Percentiles rank a stretch among this genome's conserved stretches.
Conservation (phyloP, 2,113 vertebrate species). For the Toxotes jaculatrix region DNA sequence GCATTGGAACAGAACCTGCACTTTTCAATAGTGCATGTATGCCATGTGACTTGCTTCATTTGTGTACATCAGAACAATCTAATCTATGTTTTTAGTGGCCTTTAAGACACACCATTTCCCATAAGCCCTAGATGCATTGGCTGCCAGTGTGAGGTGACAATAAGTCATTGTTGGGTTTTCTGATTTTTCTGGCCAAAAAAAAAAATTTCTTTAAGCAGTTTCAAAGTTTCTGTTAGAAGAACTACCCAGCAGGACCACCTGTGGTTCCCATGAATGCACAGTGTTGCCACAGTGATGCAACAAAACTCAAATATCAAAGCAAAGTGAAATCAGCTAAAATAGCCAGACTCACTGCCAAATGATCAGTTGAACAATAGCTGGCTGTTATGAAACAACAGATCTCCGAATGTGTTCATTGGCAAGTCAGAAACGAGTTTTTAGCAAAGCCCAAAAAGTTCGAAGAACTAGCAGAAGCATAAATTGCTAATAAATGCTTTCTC, state of each 20-base stretch:
- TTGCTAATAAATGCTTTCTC: not conserved
- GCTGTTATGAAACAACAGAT: constrained; percentile 18
- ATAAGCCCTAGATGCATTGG: too few relatives aligned
- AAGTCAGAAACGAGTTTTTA: not conserved
- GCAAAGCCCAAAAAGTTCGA: not conserved
- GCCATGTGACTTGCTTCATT: too few relatives aligned
- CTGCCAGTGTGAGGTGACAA: not conserved
- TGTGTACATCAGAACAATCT: too few relatives aligned
- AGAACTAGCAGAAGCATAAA: not conserved
- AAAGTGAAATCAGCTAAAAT: constrained; percentile 21
- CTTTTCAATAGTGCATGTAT: too few relatives aligned
- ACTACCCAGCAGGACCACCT: constrained; percentile 9
- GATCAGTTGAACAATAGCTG: not conserved
- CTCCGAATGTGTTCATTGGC: constrained; percentile 7
- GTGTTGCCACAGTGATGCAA: not conserved
- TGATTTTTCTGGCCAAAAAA: not conserved
- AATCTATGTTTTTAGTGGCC: too few relatives aligned
- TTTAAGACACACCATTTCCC: too few relatives aligned
- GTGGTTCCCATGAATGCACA: not conserved
- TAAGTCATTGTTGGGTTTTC: too few relatives aligned
- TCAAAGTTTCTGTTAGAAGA: not conserved
- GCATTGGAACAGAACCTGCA: too few relatives aligned
- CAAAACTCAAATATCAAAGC: constrained; percentile 3
- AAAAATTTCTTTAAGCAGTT: too few relatives aligned
- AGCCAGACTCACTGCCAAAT: not conserved